Evolutionary conservation across 2,797 vertebrate species (phyloP), one percentile per base, ranked within the genome.

Genomic region (Sebastes taczanowskii): DNA sequence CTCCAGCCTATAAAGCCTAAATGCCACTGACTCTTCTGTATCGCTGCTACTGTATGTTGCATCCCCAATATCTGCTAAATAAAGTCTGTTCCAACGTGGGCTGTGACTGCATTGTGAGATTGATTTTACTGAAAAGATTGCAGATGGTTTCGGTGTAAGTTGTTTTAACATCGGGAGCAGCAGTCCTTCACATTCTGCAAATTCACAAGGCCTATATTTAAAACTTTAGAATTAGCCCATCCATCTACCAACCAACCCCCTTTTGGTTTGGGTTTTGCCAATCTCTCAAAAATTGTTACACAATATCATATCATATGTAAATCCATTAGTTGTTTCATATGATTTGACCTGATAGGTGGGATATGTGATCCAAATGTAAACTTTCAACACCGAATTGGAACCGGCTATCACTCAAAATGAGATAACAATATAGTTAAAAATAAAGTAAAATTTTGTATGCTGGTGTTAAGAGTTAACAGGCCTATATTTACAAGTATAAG

Each of bases 61-160:
- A 88, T 93, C 94, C 90, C 92, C 86, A 90, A 52, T 93, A 95
- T 95, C 95, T 93, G 96, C 96, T 97, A 91, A 98, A 97, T 97
- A 98, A 98, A 98, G 94, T 95, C 92, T 95, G 89, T 91, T 94
- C 93, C 88, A 95, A 94, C 73, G 76, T 91, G 34, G 78, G 59
- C 77, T 85, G 67, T 74, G 88, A 66, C 63, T 85, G 52, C 67
- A 60, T 14, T 64, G 16, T 56, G 32, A 68, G 9, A 61, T 3
- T 83, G 42, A 76, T 71, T 78, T 80, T 29, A 27, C 32, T 66
- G 23, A 27, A 68, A 46, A 49, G 11, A 32, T n/a, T 23, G 8
- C 23, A 71, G 32, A 59, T 35, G 34, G 23, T 59, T 59, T 68
- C 34, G 63, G 2, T 65, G 27, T 11, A 25, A 23, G 1, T 63